A percentile compares a stretch with the other conserved stretches of the same genome.
Conservation (phyloP, 2,797 vertebrate species). For the Anguilla obscura region DNA sequence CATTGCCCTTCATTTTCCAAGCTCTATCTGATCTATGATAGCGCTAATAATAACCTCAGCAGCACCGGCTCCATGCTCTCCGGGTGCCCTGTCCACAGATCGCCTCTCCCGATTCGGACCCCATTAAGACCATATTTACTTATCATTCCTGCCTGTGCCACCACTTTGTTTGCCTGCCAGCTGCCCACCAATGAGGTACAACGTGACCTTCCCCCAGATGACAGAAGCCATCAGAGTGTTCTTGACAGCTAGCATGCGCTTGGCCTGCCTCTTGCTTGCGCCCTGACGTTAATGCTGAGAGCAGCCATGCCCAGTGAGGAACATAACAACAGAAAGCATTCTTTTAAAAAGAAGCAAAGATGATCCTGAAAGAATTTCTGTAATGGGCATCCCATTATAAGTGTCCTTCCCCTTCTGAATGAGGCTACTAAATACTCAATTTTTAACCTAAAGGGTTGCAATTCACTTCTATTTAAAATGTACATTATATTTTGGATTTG, state of each 20-base stretch:
- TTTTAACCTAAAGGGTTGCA: neutral
- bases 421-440: neutral
- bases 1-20: conserved; percentile 65
- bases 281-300: conserved; percentile 30
- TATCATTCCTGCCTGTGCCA: conserved; percentile 67
- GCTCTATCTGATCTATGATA: conserved; percentile 76
- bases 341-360: neutral
- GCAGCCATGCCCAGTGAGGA: neutral
- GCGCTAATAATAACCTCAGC: conserved; percentile 73
- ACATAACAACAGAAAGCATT: neutral
- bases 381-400: neutral
- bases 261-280: conserved; percentile 31
- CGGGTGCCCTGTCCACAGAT: conserved; percentile 56
- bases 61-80: conserved; percentile 56
- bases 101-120: conserved; percentile 67
- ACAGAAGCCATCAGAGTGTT: conserved; percentile 48
- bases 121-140: conserved; percentile 78
- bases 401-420: neutral
- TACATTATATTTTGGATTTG: neutral
- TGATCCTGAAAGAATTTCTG: neutral
- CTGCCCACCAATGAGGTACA: conserved; percentile 62
- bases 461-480: neutral
- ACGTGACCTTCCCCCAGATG: conserved; percentile 66
- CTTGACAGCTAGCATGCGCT: conserved; percentile 30
- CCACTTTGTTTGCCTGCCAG: conserved; percentile 69